A percentile compares a stretch with the other conserved stretches of the same genome.
Conservation (phyloP, 1,140 invertebrate genomes). For the Fopius arisanus region DNA sequence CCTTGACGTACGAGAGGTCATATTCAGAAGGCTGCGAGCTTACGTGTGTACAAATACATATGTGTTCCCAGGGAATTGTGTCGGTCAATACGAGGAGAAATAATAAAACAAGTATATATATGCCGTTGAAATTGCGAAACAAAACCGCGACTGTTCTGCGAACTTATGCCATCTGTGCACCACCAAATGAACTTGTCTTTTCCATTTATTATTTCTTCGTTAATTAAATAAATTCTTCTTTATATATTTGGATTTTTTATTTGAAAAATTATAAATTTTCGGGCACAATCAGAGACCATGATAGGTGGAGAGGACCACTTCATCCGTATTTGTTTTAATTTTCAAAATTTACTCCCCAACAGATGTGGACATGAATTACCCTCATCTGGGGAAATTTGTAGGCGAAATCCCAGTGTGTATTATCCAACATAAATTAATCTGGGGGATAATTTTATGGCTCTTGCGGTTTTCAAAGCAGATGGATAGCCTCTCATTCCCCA, state of each 20-base stretch:
- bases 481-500: background rate
- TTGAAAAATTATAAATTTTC: no score
- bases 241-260: no score
- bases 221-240: no score
- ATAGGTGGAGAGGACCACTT: no score
- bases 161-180: constrained; percentile 57
- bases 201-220: background rate
- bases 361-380: no score
- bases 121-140: constrained; percentile 7
- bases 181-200: constrained; percentile 41
- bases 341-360: no score
- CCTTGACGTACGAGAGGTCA: background rate
- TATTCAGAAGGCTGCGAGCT: background rate
- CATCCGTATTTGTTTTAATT: no score
- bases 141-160: constrained; percentile 37
- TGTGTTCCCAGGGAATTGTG: background rate
- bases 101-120: background rate
- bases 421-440: background rate
- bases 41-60: constrained; percentile 6
- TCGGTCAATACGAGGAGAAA: background rate
- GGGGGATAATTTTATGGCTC: background rate
- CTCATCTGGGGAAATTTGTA: no score
- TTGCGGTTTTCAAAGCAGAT: constrained; percentile 7
- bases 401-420: no score
- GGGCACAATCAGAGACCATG: no score